Evolutionary conservation across 2,113 vertebrate genomes (phyloP), one percentile per base, ranked within the genome.

Genomic region (Dinomys branickii): DNA sequence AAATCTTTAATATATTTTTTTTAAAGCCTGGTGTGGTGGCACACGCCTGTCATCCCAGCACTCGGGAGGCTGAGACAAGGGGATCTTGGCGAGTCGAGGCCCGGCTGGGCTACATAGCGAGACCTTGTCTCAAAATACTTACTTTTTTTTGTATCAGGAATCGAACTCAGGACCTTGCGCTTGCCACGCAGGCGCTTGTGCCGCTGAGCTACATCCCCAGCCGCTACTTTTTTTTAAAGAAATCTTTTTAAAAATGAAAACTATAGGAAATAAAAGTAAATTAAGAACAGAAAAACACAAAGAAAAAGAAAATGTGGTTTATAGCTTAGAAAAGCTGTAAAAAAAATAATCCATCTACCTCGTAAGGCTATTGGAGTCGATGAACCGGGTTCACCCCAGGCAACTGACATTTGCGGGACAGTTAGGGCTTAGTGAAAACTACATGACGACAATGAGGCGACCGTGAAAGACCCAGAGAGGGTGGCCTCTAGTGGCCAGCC

Each of bases 401-500:
- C 33, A 85, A 96, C 26, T 3, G 86, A 26, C 35, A 11, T 61
- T 24, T 54, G 52, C 78, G 73, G 71, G 7, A 56, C 88, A 52
- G 71, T 44, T 41, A 85, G 52, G 61, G 44, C 33, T 81, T 24
- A 75, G 77, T 0, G 3, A 41, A 50, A 52, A 26, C 41, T 58
- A 47, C 14, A 14, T 10, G 20, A 63, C 44, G 87, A 77, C 41
- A 24, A 12, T 11, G 59, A 35, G 26, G 83, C 12, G 75, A 90
- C 47, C 16, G 38, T 50, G 50, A 50, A 44, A 67, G 75, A 16
- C 67, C 4, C 54, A 35, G 59, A 73, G 20, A 94, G 91, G 17
- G 59, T 22, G 88, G n/a, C 92, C 92, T 84, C 90, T 94, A 88
- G 94, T 77, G 96, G 94, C 80, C 54, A 90, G 17, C 16, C 28